Evolutionary conservation across 2,888 invertebrate genomes (phyloP), one percentile per base, ranked within the genome.

Genomic region (Acleris laterana): DNA sequence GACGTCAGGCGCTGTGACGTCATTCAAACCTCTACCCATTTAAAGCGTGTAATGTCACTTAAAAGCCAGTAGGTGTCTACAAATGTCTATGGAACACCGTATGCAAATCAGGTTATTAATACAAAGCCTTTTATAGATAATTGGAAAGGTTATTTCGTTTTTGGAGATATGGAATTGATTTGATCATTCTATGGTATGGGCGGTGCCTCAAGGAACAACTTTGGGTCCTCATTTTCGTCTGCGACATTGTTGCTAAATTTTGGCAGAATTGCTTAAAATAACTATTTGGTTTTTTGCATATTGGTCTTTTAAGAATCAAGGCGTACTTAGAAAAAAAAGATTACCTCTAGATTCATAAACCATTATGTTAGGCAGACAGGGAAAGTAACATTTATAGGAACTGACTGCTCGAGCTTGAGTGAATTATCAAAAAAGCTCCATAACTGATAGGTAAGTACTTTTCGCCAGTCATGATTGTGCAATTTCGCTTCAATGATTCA

Each of bases 1-100:
- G 61, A 66, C 56, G 65, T 65, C 62, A 65, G 16, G 5, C 9
- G 25, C 25, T 17, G 42, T 62, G 65, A 61, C 56, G 65, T 65
- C 62, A 65, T 42, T 6, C 25, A 11, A 11, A 11, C 17, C 11
- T 49, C 56, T 28, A 22, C 16, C 63, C 51, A 51, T 58, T 7
- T 44, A 28, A 6, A 38, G 20, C 50, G 19, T 11, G 28, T 57
- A 50, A 56, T 51, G 50, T 38, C 13, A 38, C 38, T 38, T 13
- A 9, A 38, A 38, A 57, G 50, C 11, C 25, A n/a, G 5, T n/a
- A 59, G 59, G 9, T 13, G 19, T 22, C 42, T 11, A 11, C 2
- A 17, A 17, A 5, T 46, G n/a, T 46, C 7, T 7, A 7, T n/a
- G 17, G n/a, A n/a, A 46, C 46, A 17, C 46, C n/a, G n/a, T n/a